These are phyloP conservation scores for Aphelinus certus DNA, from an alignment of 1,140 invertebrate genomes.

Conservation along the genomic window DNA sequence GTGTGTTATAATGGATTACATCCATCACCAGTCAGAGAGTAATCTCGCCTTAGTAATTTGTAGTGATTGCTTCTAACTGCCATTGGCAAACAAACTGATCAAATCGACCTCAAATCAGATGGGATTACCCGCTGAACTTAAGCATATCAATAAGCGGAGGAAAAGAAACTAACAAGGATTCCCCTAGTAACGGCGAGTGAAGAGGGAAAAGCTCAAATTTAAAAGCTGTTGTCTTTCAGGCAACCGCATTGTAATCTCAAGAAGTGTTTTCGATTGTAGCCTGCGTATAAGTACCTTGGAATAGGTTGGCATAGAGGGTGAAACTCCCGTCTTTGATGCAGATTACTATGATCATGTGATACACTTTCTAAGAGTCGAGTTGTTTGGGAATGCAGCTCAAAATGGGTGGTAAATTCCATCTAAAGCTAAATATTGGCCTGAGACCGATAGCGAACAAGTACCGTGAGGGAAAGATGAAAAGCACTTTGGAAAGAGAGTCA, in stretches of 20 bases:
- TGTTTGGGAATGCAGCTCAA: conserved; percentile 87
- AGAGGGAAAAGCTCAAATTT: conserved; percentile 75
- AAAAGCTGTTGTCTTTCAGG: no score
- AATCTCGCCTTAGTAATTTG: no score
- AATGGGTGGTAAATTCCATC: conserved; percentile 85
- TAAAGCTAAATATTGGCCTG: conserved; percentile 85
- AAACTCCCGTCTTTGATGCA: no score
- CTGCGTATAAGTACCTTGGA: no score
- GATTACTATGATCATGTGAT: no score
- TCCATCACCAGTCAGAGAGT: no score
- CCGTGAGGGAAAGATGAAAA: conserved; percentile 92
- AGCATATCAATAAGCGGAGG: conserved; percentile 92
- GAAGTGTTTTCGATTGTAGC: no score
- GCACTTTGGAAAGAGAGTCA: conserved; percentile 61
- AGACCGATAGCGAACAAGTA: conserved; percentile 91
- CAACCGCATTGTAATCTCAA: no score
- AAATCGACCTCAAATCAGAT: conserved; percentile 46
- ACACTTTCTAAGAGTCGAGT: conserved; percentile 79
- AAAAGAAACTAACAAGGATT: conserved; percentile 93
- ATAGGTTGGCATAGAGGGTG: no score
- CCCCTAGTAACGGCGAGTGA: conserved; percentile 88
- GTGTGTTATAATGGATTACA: no score
- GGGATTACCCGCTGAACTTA: conserved; percentile 75
- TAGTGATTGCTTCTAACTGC: no score
- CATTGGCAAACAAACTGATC: no score